Evolutionary conservation across 2,113 vertebrate genomes (phyloP).

Genomic region (Ancistrus triradiatus): DNA sequence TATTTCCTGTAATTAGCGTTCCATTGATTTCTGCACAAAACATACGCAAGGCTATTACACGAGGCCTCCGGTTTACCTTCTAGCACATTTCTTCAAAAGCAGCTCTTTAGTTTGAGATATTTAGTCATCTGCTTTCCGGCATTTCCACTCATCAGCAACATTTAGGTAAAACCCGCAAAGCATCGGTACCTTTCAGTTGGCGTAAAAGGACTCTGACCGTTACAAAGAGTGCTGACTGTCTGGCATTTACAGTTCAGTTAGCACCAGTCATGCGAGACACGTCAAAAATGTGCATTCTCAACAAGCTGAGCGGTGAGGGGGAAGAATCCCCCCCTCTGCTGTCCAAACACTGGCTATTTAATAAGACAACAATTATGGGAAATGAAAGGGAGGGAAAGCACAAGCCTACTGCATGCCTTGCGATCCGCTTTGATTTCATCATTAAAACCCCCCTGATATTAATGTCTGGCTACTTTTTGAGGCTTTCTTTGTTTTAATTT

Average conservation of each 20-base stretch:
- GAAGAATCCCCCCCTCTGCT: constrained; percentile 56
- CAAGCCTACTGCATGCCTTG: constrained; percentile 50
- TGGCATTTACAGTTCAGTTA: constrained; percentile 67
- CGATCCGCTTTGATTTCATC: constrained; percentile 10
- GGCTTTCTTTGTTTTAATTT: too few species aligned
- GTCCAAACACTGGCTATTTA: constrained; percentile 62
- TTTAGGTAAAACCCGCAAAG: too few species aligned
- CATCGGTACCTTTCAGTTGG: background rate
- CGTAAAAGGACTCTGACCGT: constrained; percentile 34
- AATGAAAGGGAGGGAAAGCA: constrained; percentile 50
- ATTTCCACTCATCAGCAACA: too few species aligned
- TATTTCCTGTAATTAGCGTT: too few species aligned
- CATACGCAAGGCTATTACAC: too few species aligned
- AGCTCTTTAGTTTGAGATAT: too few species aligned
- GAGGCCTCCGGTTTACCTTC: too few species aligned
- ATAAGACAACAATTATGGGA: constrained; percentile 65
- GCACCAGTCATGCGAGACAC: constrained; percentile 67
- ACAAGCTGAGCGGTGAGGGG: constrained; percentile 45
- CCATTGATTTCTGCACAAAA: too few species aligned
- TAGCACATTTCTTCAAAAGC: too few species aligned
- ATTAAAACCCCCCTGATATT: too few species aligned
- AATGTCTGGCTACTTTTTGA: constrained; percentile 44
- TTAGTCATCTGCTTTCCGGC: too few species aligned
- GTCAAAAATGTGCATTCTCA: constrained; percentile 71
- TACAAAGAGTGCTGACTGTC: constrained; percentile 59